Evolutionary conservation across 1,140 invertebrate species (phyloP), one percentile per base, ranked within the genome.

Genomic region (Drosophila watanabei): DNA sequence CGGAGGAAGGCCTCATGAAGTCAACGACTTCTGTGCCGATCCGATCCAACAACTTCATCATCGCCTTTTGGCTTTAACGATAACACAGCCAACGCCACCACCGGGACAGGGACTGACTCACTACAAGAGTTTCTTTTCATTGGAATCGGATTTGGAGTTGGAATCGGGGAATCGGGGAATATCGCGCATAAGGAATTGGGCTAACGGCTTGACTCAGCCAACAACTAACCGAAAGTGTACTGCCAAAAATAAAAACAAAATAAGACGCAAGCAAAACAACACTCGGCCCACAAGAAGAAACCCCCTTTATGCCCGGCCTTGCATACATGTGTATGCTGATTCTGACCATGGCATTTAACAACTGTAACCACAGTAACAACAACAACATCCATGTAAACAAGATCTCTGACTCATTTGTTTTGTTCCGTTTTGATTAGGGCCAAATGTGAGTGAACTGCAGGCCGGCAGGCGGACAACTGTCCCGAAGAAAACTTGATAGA

Each of bases 381-480:
- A 72, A 48, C 52, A 73, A 72, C 54, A 60, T 37, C 37, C 54
- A 73, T 73, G 54, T 52, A 73, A 73, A 73, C 70, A 72, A 73
- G 70, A 54, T 64, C 71, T 72, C 56, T 89, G 86, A 90, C 78
- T 89, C 79, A 81, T 79, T 80, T 64, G 73, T 80, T 88, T 73
- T 88, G 83, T 80, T 82, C 80, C 82, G 84, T 79, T 88, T 87
- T 88, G 84, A 83, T 87, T 83, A 88, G 82, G 84, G 84, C 84
- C 83, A 87, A 87, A 88, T 77, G 83, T 87, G 84, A 87, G 65
- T 87, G 83, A 86, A 86, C 83, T 81, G 75, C 59, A 46, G 24
- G 48, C 48, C 28, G 45, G 45, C 45, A 20, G 45, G 45, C 45
- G 24, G 60, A 45, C 24, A 24, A 24, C 65, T 30, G 57, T 54